Base-by-base conservation (phyloP, 2,797 vertebrate species). In the Macropodus opercularis region DNA sequence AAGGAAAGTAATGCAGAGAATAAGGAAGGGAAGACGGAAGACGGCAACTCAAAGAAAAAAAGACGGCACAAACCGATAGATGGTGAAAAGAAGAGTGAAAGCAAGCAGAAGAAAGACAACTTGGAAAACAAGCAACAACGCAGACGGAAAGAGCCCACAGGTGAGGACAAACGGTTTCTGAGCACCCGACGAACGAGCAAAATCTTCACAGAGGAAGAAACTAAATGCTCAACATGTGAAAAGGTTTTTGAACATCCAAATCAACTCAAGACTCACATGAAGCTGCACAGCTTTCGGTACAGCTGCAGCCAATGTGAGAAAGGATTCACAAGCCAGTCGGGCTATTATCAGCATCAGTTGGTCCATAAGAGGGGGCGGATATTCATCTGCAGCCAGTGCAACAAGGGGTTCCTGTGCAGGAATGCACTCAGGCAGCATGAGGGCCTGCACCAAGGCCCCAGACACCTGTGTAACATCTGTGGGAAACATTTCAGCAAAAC, bases 191-290 rank as follows among this genome's bases (percentile, higher is more conserved):
- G 22, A 0, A 72, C 65, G n/a, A 50, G 46, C 57, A 81, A 79
- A 55, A 83, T 54, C 48, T 78, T 85, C 38, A 56, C 71, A 0
- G 77, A 82, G 21, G 58, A 81, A 15, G 81, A 90, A 55, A 85
- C 68, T 0, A 74, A 63, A 53, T 90, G 89, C 19, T 15, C 5
- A 0, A 72, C 29, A 1, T 90, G 89, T 0, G 49, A 73, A 9
- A 90, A 89, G 59, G 32, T 75, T 23, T 90, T 88, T 50, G 77
- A 85, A 15, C 85, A 81, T 40, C 79, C 85, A 0, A 89, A 88
- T 55, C 85, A 87, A 14, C 50, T 89, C 12, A 88, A 63, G 47
- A 54, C 72, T 5, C 89, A 90, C 61, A 24, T 53, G 53, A 86
- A 63, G 70, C 74, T 88, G 3, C 87, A 90, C 77, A 63, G 46